Evolutionary conservation across 2,888 invertebrate genomes (phyloP).

Genomic region (Thyatira batis): DNA sequence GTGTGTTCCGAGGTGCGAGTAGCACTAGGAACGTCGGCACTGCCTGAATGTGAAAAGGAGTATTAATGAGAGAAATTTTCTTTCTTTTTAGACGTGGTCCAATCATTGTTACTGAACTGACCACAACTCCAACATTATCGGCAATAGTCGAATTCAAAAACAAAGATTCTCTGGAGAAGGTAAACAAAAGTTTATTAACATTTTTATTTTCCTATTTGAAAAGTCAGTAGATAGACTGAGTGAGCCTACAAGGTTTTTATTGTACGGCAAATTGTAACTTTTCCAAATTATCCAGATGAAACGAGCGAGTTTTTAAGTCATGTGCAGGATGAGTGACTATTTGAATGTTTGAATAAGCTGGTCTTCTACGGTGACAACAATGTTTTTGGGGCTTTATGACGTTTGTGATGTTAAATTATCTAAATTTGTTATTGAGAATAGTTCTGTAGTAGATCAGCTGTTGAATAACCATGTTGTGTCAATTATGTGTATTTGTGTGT

Average conservation of each 20-base stretch:
- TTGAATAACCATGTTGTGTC: constrained; percentile 31
- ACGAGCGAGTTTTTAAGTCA: constrained; percentile 44
- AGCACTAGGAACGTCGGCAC: constrained; percentile 52
- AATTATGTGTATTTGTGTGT: constrained; percentile 33
- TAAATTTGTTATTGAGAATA: constrained; percentile 31
- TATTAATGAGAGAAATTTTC: constrained; percentile 77
- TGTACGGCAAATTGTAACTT: constrained; percentile 58
- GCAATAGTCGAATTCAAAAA: constrained; percentile 83
- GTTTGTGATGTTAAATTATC: constrained; percentile 23
- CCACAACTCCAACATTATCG: constrained; percentile 82
- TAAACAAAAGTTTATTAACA: constrained; percentile 78
- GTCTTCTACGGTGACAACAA: constrained; percentile 51
- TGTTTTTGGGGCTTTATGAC: constrained; percentile 26
- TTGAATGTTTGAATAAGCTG: constrained; percentile 78
- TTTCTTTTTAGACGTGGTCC: constrained; percentile 83
- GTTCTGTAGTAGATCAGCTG: constrained; percentile 60
- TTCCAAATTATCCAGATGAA: constrained; percentile 62
- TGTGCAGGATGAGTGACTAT: constrained; percentile 73
- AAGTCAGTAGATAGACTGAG: constrained; percentile 34
- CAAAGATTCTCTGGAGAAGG: constrained; percentile 82
- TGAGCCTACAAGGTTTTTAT: constrained; percentile 34
- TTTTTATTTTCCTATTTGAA: constrained; percentile 56
- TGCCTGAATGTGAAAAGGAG: constrained; percentile 50
- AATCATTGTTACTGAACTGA: constrained; percentile 82
- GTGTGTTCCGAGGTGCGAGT: constrained; percentile 58